These are phyloP conservation scores for Melierax canorus DNA, from an alignment of 2,113 vertebrate species.

Conservation along the genomic window DNA sequence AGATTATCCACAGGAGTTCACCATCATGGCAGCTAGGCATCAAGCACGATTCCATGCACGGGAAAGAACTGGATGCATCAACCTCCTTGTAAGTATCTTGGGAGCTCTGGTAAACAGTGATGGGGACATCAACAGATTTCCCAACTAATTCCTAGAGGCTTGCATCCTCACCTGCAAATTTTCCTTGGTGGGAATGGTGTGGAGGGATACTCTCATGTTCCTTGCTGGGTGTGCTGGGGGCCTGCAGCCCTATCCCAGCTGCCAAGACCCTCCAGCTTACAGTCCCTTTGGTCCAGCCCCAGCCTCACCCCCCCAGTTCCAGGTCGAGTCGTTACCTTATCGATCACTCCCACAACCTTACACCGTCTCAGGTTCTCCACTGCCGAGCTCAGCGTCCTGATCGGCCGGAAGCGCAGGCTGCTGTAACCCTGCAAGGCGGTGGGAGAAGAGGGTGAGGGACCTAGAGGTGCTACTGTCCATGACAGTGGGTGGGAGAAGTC, in stretches of 20 bases:
- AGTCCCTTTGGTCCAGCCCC: not conserved
- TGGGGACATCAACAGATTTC: not conserved
- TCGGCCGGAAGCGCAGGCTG: conserved; percentile 93
- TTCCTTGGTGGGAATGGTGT: not conserved
- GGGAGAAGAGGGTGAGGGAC: not conserved
- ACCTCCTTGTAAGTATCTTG: not conserved
- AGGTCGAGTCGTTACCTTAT: conserved; percentile 79
- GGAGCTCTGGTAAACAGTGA: not conserved
- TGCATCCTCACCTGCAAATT: not conserved
- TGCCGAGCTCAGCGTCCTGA: conserved; percentile 90
- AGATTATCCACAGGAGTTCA: not conserved
- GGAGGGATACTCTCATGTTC: fast-evolving
- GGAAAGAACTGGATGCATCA: not conserved
- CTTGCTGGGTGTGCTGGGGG: not conserved
- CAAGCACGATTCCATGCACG: not conserved
- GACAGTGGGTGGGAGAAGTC: not conserved
- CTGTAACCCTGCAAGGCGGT: conserved; percentile 85
- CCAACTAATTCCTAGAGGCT: not conserved
- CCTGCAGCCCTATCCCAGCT: not conserved
- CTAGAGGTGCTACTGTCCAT: not conserved
- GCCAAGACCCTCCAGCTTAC: not conserved
- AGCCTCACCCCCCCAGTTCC: not conserved
- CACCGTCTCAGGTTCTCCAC: conserved; percentile 92
- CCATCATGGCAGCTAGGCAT: not conserved
- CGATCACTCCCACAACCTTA: conserved; percentile 87